Evolutionary conservation across 2,113 vertebrate genomes (phyloP), one percentile per base, ranked within the genome.

Genomic region (Calyptommatus sinebrachiatus): DNA sequence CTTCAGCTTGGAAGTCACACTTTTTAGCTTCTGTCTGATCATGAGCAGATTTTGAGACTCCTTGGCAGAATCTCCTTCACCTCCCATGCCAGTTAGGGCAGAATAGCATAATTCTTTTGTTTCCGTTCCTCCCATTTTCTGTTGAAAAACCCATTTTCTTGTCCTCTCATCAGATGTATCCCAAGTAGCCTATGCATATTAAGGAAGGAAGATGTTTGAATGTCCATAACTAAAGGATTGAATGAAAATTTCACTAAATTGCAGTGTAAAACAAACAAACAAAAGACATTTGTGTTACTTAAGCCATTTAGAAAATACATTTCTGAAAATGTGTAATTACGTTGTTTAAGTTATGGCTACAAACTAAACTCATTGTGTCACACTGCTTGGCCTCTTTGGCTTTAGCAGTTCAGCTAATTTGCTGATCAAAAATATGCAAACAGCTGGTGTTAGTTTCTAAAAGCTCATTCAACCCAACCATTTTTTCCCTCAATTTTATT

Each of bases 141-240:
- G 96, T 79, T 96, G 95, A 82, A 96, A 92, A 89, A 97, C 91
- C 96, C 96, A 97, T 81, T 97, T 97, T 86, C 95, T 96, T 81
- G 96, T 97, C 87, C 94, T 93, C 60, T 96, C 95, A 9, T 68
- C 91, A 65, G 90, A 86, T 46, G 89, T 87, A 77, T 89, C 91
- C 93, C 90, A 93, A 8, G 85, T 68, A 72, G 77, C 45, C 93
- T 95, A 85, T 84, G 89, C 1, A 80, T 0, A 0, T 35, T 50
- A 7, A 41, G 71, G 35, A 35, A 11, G 8, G 28, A 62, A 12
- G 22, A 61, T 5, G 0, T 68, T 0, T 71, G 77, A 24, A 18
- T 14, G 66, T 2, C 8, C 53, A 26, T 85, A 79, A 62, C 11
- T 26, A 70, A 53, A 31, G 18, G 0, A 12, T 2, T 75, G 11